phyloP scores from a whole-genome alignment of 2,797 vertebrate genomes.

The Macroramphosus scolopax region DNA sequence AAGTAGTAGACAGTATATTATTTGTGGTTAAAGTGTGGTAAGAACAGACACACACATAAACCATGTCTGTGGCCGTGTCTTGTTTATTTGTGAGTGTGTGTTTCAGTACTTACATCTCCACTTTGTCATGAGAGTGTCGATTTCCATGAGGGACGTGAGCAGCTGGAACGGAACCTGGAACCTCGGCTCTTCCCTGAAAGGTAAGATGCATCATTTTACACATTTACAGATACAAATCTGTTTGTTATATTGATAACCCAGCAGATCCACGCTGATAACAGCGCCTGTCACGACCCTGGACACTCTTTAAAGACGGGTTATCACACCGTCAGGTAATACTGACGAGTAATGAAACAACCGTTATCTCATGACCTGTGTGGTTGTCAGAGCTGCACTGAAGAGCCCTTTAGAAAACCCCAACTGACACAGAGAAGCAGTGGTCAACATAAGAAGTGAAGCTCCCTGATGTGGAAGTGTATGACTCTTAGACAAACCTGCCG shows the following conservation, averaged over 20 bases:
- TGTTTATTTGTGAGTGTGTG: too few relatives aligned
- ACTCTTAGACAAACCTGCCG: conserved; percentile 17
- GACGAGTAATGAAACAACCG: too few relatives aligned
- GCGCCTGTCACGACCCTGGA: too few relatives aligned
- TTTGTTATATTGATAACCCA: too few relatives aligned
- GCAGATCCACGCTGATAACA: too few relatives aligned
- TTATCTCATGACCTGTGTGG: too few relatives aligned
- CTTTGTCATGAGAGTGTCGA: conserved; percentile 94
- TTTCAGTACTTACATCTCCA: conserved; percentile 98
- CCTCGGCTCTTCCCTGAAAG: conserved; percentile 89
- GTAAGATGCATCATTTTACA: neutral
- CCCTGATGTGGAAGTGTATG: neutral
- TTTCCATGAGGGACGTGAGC: conserved; percentile 92
- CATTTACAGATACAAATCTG: neutral
- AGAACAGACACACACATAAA: neutral
- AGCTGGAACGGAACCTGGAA: conserved; percentile 98
- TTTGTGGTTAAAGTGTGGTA: too few relatives aligned
- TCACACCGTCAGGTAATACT: conserved; percentile 16
- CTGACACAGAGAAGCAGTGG: conserved; percentile 4
- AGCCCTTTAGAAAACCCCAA: neutral
- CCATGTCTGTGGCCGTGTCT: too few relatives aligned
- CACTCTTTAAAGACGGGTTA: neutral
- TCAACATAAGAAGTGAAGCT: neutral
- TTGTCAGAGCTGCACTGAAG: too few relatives aligned
- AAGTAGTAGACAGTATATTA: too few relatives aligned